Conservation (phyloP, 1,140 invertebrate species). For the Littorina saxatilis region DNA sequence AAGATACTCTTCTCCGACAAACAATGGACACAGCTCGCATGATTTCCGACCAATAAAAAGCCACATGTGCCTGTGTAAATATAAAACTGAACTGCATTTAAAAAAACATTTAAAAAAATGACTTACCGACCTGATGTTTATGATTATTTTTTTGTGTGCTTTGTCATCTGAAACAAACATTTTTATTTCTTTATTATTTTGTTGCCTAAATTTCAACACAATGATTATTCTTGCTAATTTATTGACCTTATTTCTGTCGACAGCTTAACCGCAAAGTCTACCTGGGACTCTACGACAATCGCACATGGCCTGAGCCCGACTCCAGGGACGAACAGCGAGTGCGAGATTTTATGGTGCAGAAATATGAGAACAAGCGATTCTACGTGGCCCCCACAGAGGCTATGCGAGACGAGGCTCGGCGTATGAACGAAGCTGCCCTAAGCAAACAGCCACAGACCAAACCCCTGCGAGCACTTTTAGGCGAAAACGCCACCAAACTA, state of each 20-base stretch:
- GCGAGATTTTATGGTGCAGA: conserved; percentile 93
- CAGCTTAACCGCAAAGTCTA: conserved; percentile 91
- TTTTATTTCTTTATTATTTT: too few species aligned
- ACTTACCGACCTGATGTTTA: too few species aligned
- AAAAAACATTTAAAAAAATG: too few species aligned
- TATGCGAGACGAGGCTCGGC: conserved; percentile 70
- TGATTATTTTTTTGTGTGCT: too few species aligned
- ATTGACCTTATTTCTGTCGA: conserved; percentile 65
- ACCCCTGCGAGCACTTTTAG: conserved; percentile 67
- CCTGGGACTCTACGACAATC: conserved; percentile 87
- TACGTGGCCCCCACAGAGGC: conserved; percentile 73
- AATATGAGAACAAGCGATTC: conserved; percentile 93
- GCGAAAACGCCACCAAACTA: conserved; percentile 62
- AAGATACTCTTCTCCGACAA: too few species aligned
- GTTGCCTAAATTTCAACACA: too few species aligned
- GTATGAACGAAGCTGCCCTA: conserved; percentile 67
- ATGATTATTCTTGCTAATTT: too few species aligned
- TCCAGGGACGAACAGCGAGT: conserved; percentile 91
- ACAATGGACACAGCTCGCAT: too few species aligned
- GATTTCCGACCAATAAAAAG: too few species aligned
- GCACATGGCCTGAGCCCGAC: conserved; percentile 75
- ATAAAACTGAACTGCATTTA: too few species aligned
- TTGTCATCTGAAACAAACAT: too few species aligned
- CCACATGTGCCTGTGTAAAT: too few species aligned
- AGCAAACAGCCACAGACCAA: conserved; percentile 60